Evolutionary conservation across 2,113 vertebrate genomes (phyloP).

Genomic region (Phycodurus eques): DNA sequence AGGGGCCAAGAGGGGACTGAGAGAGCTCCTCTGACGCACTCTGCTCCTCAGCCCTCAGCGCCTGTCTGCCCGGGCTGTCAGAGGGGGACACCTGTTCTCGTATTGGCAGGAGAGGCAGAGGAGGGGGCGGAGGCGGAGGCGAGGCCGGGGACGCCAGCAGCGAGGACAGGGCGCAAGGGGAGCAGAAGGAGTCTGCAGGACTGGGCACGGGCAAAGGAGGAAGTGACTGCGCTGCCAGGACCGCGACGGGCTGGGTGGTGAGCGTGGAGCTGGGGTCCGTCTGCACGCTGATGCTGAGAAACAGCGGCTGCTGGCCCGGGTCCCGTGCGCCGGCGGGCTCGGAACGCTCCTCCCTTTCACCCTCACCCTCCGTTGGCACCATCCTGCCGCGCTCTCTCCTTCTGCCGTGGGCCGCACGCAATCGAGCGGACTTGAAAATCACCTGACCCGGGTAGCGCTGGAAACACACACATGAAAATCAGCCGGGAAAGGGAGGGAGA

Average conservation of each 20-base stretch:
- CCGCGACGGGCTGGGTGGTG: conserved; percentile 70
- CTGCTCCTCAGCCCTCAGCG: conserved; percentile 63
- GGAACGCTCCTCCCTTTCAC: conserved; percentile 42
- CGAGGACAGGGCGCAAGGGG: conserved; percentile 60
- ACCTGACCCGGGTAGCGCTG: conserved; percentile 95
- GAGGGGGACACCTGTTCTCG: conserved; percentile 55
- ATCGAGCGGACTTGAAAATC: conserved; percentile 89
- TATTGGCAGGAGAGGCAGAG: conserved; percentile 60
- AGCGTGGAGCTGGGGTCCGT: conserved; percentile 73
- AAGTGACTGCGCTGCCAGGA: conserved; percentile 55
- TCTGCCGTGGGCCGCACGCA: conserved; percentile 77
- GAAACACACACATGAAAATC: neutral
- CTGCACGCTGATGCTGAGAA: conserved; percentile 76
- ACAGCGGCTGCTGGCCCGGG: conserved; percentile 60
- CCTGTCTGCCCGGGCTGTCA: conserved; percentile 57
- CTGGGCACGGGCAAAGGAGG: conserved; percentile 56
- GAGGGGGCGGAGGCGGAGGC: conserved; percentile 67
- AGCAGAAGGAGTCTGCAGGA: conserved; percentile 61
- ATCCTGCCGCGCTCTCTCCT: conserved; percentile 66
- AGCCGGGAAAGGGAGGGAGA: neutral
- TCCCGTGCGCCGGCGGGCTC: conserved; percentile 26
- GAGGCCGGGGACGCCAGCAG: conserved; percentile 56
- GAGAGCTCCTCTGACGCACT: conserved; percentile 49
- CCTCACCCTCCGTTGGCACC: conserved; percentile 15
- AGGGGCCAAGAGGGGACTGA: conserved; percentile 67